A percentile compares a stretch with the other conserved stretches of the same genome.
Evolutionary conservation across 2,113 vertebrate species (phyloP).

Genomic region (Microcebus lehilahytsara): DNA sequence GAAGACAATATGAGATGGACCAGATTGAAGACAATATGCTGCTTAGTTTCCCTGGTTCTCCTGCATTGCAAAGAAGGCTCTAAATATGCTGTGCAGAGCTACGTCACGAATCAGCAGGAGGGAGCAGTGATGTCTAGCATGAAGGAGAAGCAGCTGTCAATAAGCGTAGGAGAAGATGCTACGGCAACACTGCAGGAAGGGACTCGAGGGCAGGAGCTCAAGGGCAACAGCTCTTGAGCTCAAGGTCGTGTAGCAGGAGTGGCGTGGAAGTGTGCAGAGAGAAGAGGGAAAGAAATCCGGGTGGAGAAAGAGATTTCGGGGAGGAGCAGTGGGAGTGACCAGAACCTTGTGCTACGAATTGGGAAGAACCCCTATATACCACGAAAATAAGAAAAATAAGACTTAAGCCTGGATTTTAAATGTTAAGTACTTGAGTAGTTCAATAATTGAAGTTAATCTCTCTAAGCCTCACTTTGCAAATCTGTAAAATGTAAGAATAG

Average conservation of each 20-base stretch:
- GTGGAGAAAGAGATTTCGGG: neutral
- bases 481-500: neutral
- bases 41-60: slow-evolving; percentile 34
- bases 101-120: neutral
- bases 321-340: neutral
- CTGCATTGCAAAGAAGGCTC: slow-evolving; percentile 27
- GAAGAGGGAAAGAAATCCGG: neutral
- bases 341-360: neutral
- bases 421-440: neutral
- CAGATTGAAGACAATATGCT: slow-evolving; percentile 55
- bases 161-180: neutral
- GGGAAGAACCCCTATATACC: neutral
- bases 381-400: neutral
- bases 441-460: slow-evolving; percentile 16
- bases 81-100: slow-evolving; percentile 3
- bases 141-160: neutral
- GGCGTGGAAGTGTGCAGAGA: neutral
- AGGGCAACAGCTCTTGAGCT: neutral
- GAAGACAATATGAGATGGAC: slow-evolving; percentile 47
- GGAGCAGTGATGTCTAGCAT: neutral
- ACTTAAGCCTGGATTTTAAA: slow-evolving; percentile 19
- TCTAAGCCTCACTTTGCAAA: slow-evolving; percentile 13
- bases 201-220: rapidly evolving
- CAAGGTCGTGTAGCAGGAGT: too few relatives aligned
- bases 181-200: neutral